Evolutionary conservation across 2,113 vertebrate species (phyloP).

Genomic region (Amphiprion ocellaris): DNA sequence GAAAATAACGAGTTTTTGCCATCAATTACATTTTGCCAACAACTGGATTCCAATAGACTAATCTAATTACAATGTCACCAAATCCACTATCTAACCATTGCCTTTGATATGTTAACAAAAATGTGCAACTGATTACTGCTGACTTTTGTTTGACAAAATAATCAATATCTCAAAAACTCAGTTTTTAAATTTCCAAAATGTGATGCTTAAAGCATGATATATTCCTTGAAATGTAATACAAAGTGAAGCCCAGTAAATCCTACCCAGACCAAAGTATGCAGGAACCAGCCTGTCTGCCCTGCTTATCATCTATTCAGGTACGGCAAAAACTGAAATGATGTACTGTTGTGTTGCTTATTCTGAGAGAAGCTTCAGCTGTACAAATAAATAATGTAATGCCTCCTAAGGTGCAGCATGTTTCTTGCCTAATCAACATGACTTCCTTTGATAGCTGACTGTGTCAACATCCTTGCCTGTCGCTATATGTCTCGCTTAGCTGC

Average conservation of each 20-base stretch:
- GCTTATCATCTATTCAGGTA: slow-evolving; percentile 25
- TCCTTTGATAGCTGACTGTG: slow-evolving; percentile 68
- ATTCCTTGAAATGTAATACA: too few species aligned
- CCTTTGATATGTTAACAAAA: too few species aligned
- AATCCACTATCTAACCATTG: too few species aligned
- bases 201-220: too few species aligned
- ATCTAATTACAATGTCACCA: too few species aligned
- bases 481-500: slow-evolving; percentile 32
- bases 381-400: slow-evolving; percentile 65
- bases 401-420: slow-evolving; percentile 58
- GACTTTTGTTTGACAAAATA: too few species aligned
- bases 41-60: too few species aligned
- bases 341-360: background rate
- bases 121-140: too few species aligned
- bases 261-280: background rate
- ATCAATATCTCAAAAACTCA: too few species aligned
- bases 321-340: slow-evolving; percentile 23
- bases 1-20: too few species aligned
- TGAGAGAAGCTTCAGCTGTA: slow-evolving; percentile 31
- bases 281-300: background rate
- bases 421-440: slow-evolving; percentile 65
- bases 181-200: too few species aligned
- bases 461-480: slow-evolving; percentile 62
- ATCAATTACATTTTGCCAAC: too few species aligned
- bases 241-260: background rate